Evolutionary conservation across 2,888 invertebrate genomes (phyloP), one percentile per base, ranked within the genome.

Genomic region (Syrista parreyssii): DNA sequence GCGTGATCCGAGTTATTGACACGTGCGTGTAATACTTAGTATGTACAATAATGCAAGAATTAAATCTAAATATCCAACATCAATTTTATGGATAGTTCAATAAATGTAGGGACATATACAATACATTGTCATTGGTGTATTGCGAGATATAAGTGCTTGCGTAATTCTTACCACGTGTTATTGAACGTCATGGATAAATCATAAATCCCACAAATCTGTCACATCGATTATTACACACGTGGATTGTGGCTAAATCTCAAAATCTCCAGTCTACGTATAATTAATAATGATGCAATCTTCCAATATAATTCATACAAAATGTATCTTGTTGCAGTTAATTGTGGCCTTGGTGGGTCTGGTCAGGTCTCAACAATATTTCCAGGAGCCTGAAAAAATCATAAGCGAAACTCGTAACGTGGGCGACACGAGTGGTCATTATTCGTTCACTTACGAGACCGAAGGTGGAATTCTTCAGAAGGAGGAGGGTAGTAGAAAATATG

Each of bases 381-480:
- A 85, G 4, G 86, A 89, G 75, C 91, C 91, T 1, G 91, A 91
- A 76, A 91, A 91, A 78, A 81, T 89, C 40, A 78, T 91, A 0
- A 88, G 86, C 55, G 87, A 87, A 0, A 82, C 86, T 12, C 87
- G 88, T 68, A 85, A 89, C 75, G 83, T 91, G 3, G 91, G 91
- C 6, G 91, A 91, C 55, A 86, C 84, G 4, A 87, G 88, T 15
- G 91, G 91, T 40, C 87, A 88, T 78, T 91, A 91, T 76, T 87
- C 87, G 9, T 90, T 91, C 78, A 75, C 86, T 0, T 91, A 91
- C 78, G 90, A 91, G 80, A 91, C 91, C 30, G 91, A 90, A 77
- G 91, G 91, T 23, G 91, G 91, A 2, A 91, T 91, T 40, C 82
- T 91, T 15, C 91, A 91, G 75, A 84, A 80, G 30, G 91, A 91